Conservation (phyloP, 2,113 vertebrate genomes). For the Tauraco erythrolophus region DNA sequence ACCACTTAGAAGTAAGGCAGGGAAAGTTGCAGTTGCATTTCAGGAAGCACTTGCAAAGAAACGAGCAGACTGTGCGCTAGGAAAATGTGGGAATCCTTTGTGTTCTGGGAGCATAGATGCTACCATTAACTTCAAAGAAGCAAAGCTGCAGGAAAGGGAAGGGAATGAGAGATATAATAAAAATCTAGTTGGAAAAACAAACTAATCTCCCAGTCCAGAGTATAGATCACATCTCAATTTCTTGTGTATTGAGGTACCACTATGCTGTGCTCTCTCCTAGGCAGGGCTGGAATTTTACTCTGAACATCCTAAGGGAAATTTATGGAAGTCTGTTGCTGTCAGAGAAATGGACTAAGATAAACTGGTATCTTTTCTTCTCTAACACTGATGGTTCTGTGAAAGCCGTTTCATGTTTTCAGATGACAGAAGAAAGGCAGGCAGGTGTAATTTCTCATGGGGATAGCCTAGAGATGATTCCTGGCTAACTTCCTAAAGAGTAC, state of each 20-base stretch:
- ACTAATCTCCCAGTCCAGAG: not conserved
- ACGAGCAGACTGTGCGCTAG: not conserved
- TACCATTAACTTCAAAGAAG: not conserved
- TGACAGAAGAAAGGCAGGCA: not conserved
- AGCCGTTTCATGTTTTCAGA: not conserved
- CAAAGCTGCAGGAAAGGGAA: not conserved
- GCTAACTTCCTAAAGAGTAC: not conserved
- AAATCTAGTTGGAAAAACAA: not conserved
- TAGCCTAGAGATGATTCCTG: not conserved
- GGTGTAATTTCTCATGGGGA: constrained; percentile 4
- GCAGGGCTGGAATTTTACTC: not conserved
- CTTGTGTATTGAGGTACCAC: not conserved
- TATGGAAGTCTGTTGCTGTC: not conserved
- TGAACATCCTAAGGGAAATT: not conserved
- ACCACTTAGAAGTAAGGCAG: not conserved
- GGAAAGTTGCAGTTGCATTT: not conserved
- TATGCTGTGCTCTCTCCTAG: not conserved
- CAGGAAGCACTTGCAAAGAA: constrained; percentile 1
- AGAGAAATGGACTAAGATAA: not conserved
- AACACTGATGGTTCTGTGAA: not conserved
- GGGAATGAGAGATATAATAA: not conserved
- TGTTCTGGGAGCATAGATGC: not conserved
- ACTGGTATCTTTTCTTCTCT: not conserved
- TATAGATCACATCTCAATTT: not conserved
- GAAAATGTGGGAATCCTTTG: not conserved